A percentile compares a stretch with the other conserved stretches of the same genome.
phyloP scores from a whole-genome alignment of 2,888 invertebrate species.

The Clusia tigrina region DNA sequence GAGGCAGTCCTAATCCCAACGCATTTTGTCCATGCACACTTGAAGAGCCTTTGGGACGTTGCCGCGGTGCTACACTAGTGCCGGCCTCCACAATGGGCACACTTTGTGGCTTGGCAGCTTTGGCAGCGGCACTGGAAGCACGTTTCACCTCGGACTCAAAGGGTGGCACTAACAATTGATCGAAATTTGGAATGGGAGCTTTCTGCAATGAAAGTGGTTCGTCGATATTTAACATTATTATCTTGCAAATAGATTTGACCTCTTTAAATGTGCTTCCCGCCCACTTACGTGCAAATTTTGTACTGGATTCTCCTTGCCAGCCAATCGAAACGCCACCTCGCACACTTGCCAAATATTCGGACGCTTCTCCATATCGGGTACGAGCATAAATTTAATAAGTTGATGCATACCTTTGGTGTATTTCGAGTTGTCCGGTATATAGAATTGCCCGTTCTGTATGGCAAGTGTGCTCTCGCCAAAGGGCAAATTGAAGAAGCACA shows the following conservation, averaged over 20 bases:
- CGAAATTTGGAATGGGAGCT: constrained; percentile 71
- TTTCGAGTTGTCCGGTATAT: constrained; percentile 81
- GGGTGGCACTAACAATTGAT: constrained; percentile 72
- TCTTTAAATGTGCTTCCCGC: too few relatives aligned
- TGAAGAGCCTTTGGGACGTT: constrained; percentile 77
- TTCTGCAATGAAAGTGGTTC: too few relatives aligned
- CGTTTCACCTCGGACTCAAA: constrained; percentile 77
- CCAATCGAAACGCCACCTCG: constrained; percentile 74
- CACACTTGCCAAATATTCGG: constrained; percentile 90
- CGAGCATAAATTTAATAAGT: constrained; percentile 83
- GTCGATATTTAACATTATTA: too few relatives aligned
- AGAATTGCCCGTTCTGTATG: constrained; percentile 87
- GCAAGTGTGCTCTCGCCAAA: constrained; percentile 93
- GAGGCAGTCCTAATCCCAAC: constrained; percentile 67
- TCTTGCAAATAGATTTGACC: too few relatives aligned
- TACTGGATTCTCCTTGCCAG: constrained; percentile 78
- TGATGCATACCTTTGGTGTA: constrained; percentile 76
- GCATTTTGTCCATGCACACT: constrained; percentile 62
- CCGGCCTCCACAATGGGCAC: constrained; percentile 69
- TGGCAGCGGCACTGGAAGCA: constrained; percentile 49
- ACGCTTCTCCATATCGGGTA: constrained; percentile 80
- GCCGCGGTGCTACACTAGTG: constrained; percentile 83
- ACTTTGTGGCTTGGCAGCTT: constrained; percentile 60
- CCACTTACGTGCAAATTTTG: constrained; percentile 78
- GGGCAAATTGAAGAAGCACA: constrained; percentile 88